Evolutionary conservation across 2,113 vertebrate species (phyloP).

Genomic region (Gorsachius goisagi): DNA sequence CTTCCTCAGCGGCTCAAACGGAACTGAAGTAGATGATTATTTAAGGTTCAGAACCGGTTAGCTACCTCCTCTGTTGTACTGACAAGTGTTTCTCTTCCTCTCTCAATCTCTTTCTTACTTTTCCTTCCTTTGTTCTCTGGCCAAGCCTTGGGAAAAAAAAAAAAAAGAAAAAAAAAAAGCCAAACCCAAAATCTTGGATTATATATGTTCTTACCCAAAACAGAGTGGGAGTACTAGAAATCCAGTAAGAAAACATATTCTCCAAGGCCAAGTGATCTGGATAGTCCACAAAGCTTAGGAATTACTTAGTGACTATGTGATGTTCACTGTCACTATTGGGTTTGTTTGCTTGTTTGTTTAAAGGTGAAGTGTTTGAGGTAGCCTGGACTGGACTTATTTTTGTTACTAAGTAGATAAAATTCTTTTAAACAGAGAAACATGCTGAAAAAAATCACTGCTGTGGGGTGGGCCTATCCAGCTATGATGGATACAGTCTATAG

Average conservation of each 20-base stretch:
- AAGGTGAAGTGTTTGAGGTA: neutral
- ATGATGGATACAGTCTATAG: neutral
- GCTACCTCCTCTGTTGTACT: neutral
- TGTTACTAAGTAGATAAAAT: neutral
- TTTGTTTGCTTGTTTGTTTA: neutral
- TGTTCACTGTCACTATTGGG: neutral
- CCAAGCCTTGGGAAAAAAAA: neutral
- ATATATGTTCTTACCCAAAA: neutral
- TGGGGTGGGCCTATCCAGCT: neutral
- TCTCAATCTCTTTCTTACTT: neutral
- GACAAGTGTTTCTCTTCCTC: neutral
- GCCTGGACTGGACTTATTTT: neutral
- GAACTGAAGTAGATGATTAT: neutral
- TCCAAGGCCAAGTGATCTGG: neutral
- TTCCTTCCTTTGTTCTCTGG: neutral
- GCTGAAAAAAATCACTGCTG: neutral
- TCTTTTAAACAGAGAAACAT: neutral
- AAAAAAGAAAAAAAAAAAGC: neutral
- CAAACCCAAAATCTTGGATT: neutral
- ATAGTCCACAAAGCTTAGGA: neutral
- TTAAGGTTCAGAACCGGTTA: conserved; percentile 4
- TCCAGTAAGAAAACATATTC: neutral
- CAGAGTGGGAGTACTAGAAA: neutral
- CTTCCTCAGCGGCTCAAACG: neutral
- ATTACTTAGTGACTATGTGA: neutral